These are phyloP conservation scores for Aphidoletes aphidimyza DNA, from an alignment of 2,888 invertebrate species.

Conservation along the genomic window DNA sequence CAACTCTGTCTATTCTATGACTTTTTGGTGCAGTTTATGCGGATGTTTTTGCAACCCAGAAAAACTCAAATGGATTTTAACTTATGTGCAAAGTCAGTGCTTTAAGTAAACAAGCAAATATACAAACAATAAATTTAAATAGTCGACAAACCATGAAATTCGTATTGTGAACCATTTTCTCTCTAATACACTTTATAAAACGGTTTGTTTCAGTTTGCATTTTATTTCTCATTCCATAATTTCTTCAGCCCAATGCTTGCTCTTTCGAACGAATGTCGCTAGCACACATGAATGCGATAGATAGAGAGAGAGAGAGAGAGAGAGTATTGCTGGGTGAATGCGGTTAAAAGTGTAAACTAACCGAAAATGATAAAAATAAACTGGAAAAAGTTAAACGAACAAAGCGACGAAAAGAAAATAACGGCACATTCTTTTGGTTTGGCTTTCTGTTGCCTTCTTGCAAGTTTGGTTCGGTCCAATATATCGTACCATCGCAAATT, in stretches of 20 bases:
- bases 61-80: conserved; percentile 5
- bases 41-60: background rate
- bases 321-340: background rate
- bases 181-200: background rate
- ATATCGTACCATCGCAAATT: background rate
- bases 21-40: background rate
- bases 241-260: background rate
- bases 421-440: background rate
- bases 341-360: conserved; percentile 42
- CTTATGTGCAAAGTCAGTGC: conserved; percentile 37
- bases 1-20: background rate
- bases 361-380: conserved; percentile 36
- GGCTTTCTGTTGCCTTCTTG: background rate
- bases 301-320: too few species aligned
- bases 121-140: conserved; percentile 46
- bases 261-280: background rate
- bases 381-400: conserved; percentile 11
- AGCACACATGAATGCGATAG: too few species aligned
- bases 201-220: conserved; percentile 8
- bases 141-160: conserved; percentile 49
- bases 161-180: conserved; percentile 16
- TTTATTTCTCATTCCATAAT: background rate
- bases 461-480: background rate
- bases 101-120: conserved; percentile 18
- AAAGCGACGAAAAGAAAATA: conserved; percentile 28